phyloP scores from a whole-genome alignment of 2,113 vertebrate genomes.

The Oryzias javanicus region DNA sequence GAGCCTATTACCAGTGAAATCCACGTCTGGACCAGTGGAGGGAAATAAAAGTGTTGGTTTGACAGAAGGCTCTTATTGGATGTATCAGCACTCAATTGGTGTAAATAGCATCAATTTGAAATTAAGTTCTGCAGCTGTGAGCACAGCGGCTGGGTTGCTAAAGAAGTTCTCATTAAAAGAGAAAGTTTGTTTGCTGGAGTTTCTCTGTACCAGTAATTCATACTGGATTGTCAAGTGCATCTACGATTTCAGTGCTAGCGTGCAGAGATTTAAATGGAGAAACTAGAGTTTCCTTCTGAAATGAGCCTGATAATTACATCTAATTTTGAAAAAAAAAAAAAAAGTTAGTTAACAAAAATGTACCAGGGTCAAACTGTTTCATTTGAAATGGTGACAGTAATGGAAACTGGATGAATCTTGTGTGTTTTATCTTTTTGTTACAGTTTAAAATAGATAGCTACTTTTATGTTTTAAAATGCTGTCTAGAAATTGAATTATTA shows the following conservation, averaged over 20 bases:
- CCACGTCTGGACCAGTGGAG: slow-evolving; percentile 57
- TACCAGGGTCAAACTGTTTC: background rate
- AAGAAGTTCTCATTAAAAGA: slow-evolving; percentile 6
- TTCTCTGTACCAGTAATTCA: slow-evolving; percentile 8
- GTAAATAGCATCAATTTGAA: slow-evolving; percentile 45
- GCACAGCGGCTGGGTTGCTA: background rate
- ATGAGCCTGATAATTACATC: slow-evolving; percentile 9
- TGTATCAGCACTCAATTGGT: slow-evolving; percentile 24
- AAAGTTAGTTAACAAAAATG: slow-evolving; percentile 5
- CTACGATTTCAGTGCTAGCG: slow-evolving; percentile 3
- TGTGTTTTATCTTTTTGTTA: too few relatives aligned
- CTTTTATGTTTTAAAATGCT: too few relatives aligned
- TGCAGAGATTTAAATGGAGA: slow-evolving; percentile 24
- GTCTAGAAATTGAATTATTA: too few relatives aligned
- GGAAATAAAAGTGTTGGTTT: slow-evolving; percentile 59
- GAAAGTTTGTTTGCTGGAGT: slow-evolving; percentile 6
- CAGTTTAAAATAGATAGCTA: too few relatives aligned
- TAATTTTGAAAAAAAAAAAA: slow-evolving; percentile 10
- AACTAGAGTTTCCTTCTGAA: slow-evolving; percentile 31
- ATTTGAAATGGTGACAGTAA: background rate
- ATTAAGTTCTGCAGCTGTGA: slow-evolving; percentile 30
- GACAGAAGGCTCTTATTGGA: slow-evolving; percentile 45
- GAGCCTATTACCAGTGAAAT: slow-evolving; percentile 58
- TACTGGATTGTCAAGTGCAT: slow-evolving; percentile 3
- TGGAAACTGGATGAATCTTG: background rate